Evolutionary conservation across 2,113 vertebrate genomes (phyloP), one percentile per base, ranked within the genome.

Genomic region (Litocranius walleri): DNA sequence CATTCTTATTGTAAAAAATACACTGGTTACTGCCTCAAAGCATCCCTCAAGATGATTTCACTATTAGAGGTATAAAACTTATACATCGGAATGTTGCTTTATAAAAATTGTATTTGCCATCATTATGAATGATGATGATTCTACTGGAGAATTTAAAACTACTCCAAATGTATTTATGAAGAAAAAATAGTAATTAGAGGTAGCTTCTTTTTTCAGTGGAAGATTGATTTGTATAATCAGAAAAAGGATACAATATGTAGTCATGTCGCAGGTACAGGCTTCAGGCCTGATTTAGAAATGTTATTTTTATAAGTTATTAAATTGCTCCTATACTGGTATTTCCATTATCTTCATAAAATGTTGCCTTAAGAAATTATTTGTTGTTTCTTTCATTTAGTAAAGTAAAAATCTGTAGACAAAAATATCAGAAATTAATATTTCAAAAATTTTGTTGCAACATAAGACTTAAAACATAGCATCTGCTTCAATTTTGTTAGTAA

Each of bases 311-410:
- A 81, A 93, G 6, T 83, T 96, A 54, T 30, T 88, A 5, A 95
- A 97, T 97, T 98, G 61, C 81, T 95, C 67, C 86, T 96, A 25
- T 96, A 97, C 92, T 97, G 78, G 67, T 98, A 97, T 98, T 98
- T 98, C 21, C 89, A 97, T 98, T 96, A 96, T 96, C 57, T 50
- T 95, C 36, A 91, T 30, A 95, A 80, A 52, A 48, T 85, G 96
- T 98, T 98, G 67, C 80, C 57, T 93, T 95, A 90, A 96, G 82
- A 97, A 97, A 94, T 29, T 19, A 52, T 93, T 93, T 93, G 25
- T 90, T 95, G 25, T 90, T 95, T 91, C 15, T 90, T 61, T 87
- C 43, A 78, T 48, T 97, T 95, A 11, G 33, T 97, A 36, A 90
- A n/a, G 40, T 36, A 95, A 88, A 95, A 96, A 96, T 30, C 1